Conservation (phyloP, 1,140 invertebrate genomes). For the Diplogasteroides magnus region DNA sequence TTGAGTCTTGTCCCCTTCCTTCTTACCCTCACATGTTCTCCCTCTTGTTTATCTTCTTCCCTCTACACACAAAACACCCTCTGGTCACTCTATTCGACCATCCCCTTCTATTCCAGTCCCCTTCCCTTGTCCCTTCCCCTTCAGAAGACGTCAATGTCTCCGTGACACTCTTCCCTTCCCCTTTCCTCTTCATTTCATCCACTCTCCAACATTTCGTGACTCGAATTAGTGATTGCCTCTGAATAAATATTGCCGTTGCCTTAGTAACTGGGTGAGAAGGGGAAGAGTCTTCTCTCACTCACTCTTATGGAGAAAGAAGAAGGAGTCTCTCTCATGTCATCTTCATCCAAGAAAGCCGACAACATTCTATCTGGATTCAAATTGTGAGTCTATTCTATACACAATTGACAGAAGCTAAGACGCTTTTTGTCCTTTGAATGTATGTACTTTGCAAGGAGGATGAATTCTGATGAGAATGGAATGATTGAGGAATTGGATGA, state of each 20-base stretch:
- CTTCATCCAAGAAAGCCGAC: constrained; percentile 19
- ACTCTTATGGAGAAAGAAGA: too few species aligned
- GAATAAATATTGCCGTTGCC: not conserved
- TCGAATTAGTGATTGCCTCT: not conserved
- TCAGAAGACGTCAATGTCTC: not conserved
- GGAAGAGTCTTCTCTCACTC: not conserved
- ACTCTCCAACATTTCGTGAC: not conserved
- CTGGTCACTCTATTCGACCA: not conserved
- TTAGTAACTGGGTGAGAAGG: not conserved
- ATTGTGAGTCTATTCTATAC: constrained; percentile 36
- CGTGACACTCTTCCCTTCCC: not conserved
- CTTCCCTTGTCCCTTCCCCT: constrained; percentile 3
- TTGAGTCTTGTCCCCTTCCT: not conserved
- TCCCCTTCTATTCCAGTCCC: not conserved
- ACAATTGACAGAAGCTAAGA: too few species aligned
- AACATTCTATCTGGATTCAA: constrained; percentile 31
- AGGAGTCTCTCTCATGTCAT: not conserved
- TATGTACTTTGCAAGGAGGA: not conserved
- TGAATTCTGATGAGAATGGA: not conserved
- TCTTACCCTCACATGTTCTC: not conserved
- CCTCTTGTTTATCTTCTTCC: constrained; percentile 1
- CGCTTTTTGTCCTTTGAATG: constrained; percentile 3
- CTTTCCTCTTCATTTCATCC: not conserved
- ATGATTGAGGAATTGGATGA: constrained; percentile 87
- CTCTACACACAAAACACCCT: not conserved